These are phyloP conservation scores for Trochalopteron elliotii DNA, from an alignment of 2,113 vertebrate genomes.

Conservation along the genomic window DNA sequence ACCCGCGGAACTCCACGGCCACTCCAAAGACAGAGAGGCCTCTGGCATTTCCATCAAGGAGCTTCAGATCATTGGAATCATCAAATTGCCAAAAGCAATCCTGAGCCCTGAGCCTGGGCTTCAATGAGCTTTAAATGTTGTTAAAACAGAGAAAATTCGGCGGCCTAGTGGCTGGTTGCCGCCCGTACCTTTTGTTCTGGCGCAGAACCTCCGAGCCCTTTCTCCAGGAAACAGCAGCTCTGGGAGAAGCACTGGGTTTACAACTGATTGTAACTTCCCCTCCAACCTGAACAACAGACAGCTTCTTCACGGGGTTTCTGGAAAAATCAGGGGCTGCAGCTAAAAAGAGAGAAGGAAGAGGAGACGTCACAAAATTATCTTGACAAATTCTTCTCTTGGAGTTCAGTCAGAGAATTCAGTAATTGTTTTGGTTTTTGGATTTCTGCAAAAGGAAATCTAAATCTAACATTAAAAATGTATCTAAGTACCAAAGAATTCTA, in stretches of 20 bases:
- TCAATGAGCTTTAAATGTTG: neutral
- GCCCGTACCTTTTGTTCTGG: conserved; percentile 75
- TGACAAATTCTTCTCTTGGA: neutral
- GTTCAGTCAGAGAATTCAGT: neutral
- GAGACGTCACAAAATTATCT: neutral
- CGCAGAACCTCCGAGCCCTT: conserved; percentile 74
- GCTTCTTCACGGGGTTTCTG: conserved; percentile 79
- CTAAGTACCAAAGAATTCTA: neutral
- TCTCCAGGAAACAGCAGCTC: conserved; percentile 81
- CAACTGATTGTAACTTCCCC: conserved; percentile 82
- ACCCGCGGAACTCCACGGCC: neutral
- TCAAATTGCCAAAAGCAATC: neutral
- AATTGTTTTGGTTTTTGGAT: neutral
- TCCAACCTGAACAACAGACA: conserved; percentile 79
- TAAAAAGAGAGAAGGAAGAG: conserved; percentile 35
- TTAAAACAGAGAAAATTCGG: neutral
- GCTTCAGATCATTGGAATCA: neutral
- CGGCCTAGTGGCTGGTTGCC: neutral
- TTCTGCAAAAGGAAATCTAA: neutral
- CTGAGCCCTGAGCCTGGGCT: neutral
- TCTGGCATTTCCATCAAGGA: neutral
- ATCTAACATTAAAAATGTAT: neutral
- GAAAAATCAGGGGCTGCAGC: conserved; percentile 87
- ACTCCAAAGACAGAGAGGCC: neutral
- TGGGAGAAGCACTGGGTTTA: conserved; percentile 84